Base-by-base conservation (phyloP, 1,140 invertebrate genomes). In the Coelopa frigida region DNA sequence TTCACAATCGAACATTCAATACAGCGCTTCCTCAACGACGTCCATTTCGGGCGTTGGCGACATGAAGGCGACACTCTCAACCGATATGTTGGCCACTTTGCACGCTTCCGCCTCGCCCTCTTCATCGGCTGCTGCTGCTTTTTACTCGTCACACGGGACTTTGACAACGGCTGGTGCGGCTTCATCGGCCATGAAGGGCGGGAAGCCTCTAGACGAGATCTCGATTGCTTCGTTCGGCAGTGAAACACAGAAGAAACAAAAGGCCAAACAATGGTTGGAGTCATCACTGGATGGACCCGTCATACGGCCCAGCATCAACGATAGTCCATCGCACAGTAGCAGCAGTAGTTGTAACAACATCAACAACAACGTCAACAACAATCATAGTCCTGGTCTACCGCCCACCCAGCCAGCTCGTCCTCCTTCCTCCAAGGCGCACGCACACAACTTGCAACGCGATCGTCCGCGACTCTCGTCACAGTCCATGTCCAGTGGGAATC, bases 201-300 rank as follows among this genome's bases (percentile, higher is more conserved):
- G n/a, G 0, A 50, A 50, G 8, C 55, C 49, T 5, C 52, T 56
- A 6, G 63, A 67, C 35, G 62, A 66, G 50, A 59, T 67, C 33
- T 67, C 60, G 3, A 24, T 64, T 21, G 55, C 59, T 3, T 59
- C 57, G 10, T 29, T 42, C n/a, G 46, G 26, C 23, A 48, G 31
- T 14, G 48, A 47, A 36, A 44, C 26, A 2, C 48, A 39, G 37
- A 48, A 50, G 31, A 50, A 61, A 56, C 57, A 67, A n/a, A 73
- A 73, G 54, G 57, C 69, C 42, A 72, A 72, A 56, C 70, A 70
- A 60, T 69, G 64, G 70, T 46, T 71, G 44, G 74, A 75, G 53
- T 75, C 73, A 0, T 75, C 73, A 12, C 50, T 75, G 18, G 74
- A 75, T 51, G 72, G 72, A 7, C 73, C 73, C 0, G 56, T 69